Percentiles rank a stretch among this genome's conserved stretches.
Conservation (phyloP, 1,140 invertebrate species). For the Steinernema khuongi region DNA sequence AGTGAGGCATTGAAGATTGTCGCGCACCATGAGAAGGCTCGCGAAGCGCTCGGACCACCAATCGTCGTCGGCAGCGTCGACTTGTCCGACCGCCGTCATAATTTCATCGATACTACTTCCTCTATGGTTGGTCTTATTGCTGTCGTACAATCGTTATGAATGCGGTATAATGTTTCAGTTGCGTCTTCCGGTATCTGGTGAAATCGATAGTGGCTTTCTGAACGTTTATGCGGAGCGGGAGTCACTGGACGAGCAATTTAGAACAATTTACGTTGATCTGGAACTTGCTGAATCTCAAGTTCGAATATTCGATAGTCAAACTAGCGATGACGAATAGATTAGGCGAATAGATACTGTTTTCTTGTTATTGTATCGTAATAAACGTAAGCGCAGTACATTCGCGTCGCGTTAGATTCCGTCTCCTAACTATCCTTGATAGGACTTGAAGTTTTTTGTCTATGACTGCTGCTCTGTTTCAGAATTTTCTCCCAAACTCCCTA, state of each 20-base stretch:
- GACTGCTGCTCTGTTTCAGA: no score
- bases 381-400: conserved; percentile 17
- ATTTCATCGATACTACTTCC: conserved; percentile 46
- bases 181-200: conserved; percentile 13
- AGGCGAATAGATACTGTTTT: neutral
- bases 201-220: conserved; percentile 14
- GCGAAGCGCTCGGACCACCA: conserved; percentile 42
- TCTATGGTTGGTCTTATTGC: conserved; percentile 41
- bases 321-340: neutral
- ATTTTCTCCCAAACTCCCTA: no score
- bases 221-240: conserved; percentile 7
- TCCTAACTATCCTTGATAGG: neutral
- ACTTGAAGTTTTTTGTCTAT: neutral
- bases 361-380: conserved; percentile 14
- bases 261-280: neutral
- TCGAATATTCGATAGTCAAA: conserved; percentile 11
- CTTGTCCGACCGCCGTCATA: conserved; percentile 42
- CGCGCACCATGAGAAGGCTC: conserved; percentile 41
- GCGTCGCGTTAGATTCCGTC: neutral
- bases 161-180: conserved; percentile 16
- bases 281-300: conserved; percentile 13
- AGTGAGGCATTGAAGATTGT: conserved; percentile 48
- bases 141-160: neutral
- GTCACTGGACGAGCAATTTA: neutral
- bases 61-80: conserved; percentile 50